Conservation (phyloP, 2,888 invertebrate genomes). For the Zaprionus bogoriensis region DNA sequence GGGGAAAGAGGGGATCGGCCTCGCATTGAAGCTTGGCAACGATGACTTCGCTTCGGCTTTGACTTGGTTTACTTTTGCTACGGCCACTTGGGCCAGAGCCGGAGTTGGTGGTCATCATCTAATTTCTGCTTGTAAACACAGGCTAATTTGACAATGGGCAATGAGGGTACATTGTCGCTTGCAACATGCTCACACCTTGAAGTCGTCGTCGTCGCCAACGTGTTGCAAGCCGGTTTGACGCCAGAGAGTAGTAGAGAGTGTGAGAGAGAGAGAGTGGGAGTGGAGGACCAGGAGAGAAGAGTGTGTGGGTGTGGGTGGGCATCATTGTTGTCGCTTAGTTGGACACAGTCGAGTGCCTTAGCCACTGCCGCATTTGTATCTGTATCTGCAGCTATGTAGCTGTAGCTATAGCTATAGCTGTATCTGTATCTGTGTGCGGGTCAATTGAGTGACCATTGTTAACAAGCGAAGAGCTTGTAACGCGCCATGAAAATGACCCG, state of each 20-base stretch:
- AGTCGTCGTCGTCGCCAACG: no score
- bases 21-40: slow-evolving; percentile 26
- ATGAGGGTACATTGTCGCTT: slow-evolving; percentile 35
- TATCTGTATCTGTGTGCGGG: slow-evolving; percentile 24
- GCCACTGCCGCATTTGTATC: slow-evolving; percentile 60
- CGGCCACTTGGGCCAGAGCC: slow-evolving; percentile 4
- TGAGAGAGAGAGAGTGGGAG: slow-evolving; percentile 22
- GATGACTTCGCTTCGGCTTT: slow-evolving; percentile 47
- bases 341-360: slow-evolving; percentile 63
- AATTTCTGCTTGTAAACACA: slow-evolving; percentile 65
- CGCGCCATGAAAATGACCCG: slow-evolving; percentile 77
- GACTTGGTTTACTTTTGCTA: slow-evolving; percentile 67
- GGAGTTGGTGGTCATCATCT: no score
- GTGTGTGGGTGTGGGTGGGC: slow-evolving; percentile 43
- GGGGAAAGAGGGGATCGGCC: not conserved
- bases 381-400: no score
- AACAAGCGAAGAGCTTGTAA: slow-evolving; percentile 53
- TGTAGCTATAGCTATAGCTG: no score
- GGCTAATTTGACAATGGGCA: slow-evolving; percentile 73
- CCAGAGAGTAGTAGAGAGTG: no score
- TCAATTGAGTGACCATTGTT: slow-evolving; percentile 76
- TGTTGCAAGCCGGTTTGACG: not conserved
- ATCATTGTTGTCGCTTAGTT: slow-evolving; percentile 77
- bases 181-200: slow-evolving; percentile 38
- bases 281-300: slow-evolving; percentile 13